Evolutionary conservation across 2,797 vertebrate genomes (phyloP).

Genomic region (Pristis pectinata): DNA sequence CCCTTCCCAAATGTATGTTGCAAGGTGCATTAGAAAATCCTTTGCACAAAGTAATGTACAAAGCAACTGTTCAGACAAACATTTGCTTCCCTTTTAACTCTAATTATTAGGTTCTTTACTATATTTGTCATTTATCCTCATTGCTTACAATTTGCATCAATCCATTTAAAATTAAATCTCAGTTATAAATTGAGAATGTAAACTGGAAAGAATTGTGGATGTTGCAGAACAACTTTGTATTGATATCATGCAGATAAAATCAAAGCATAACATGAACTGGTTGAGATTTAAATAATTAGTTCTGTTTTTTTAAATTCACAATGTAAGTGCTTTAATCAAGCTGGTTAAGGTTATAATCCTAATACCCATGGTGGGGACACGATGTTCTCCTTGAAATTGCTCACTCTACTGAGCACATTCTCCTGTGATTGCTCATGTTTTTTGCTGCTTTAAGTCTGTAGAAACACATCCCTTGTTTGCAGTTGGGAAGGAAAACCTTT

Average conservation of each 20-base stretch:
- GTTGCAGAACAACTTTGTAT: background rate
- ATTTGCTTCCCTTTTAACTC: background rate
- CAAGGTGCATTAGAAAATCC: background rate
- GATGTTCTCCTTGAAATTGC: background rate
- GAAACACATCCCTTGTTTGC: conserved; percentile 28
- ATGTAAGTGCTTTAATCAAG: background rate
- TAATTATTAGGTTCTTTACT: background rate
- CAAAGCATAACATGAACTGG: background rate
- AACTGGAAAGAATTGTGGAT: background rate
- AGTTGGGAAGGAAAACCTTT: conserved; percentile 6
- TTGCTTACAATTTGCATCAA: background rate
- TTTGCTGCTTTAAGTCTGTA: conserved; percentile 25
- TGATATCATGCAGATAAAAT: background rate
- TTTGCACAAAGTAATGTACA: background rate
- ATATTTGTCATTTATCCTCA: background rate
- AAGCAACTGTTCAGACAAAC: background rate
- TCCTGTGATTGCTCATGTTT: background rate
- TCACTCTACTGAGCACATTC: background rate
- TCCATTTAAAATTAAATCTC: background rate
- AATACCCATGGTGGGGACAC: background rate
- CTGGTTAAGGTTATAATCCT: background rate
- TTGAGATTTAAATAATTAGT: background rate
- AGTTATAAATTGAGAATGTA: background rate
- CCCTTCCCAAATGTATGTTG: too few relatives aligned
- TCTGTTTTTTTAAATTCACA: background rate